phyloP scores from a whole-genome alignment of 2,113 vertebrate species.

The Lagopus leucura region DNA sequence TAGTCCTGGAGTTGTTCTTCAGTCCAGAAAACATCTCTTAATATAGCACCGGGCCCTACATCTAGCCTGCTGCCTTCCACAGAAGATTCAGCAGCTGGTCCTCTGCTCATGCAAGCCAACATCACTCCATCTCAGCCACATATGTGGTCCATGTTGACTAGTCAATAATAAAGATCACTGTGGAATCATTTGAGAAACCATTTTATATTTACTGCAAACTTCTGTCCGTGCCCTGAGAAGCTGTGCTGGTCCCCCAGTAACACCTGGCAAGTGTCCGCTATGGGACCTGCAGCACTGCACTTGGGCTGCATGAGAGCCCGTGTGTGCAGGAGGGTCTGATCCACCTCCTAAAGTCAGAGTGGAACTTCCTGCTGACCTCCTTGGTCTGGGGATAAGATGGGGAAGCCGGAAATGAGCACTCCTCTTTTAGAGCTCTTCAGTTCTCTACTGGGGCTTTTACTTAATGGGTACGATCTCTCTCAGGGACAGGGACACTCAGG shows the following conservation, averaged over 20 bases:
- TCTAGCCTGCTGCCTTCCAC: neutral
- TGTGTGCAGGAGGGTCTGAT: neutral
- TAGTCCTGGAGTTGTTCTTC: neutral
- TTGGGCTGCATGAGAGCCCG: neutral
- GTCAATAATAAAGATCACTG: rapidly evolving
- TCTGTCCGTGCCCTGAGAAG: neutral
- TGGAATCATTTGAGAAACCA: neutral
- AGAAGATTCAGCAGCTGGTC: neutral
- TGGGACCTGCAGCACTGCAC: neutral
- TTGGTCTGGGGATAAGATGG: neutral
- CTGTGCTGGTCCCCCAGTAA: neutral
- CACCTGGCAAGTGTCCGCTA: rapidly evolving
- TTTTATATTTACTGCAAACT: neutral
- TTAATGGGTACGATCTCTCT: neutral
- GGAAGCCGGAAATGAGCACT: neutral
- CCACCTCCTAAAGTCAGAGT: neutral
- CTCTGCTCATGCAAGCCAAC: neutral
- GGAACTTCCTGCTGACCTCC: neutral
- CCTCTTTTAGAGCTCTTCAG: neutral
- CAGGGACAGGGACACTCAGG: neutral
- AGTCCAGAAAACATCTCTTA: neutral
- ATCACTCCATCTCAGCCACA: rapidly evolving
- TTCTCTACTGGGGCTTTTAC: neutral
- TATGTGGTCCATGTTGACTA: neutral
- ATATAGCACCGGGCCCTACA: slow-evolving; percentile 72